phyloP scores from a whole-genome alignment of 2,888 invertebrate genomes.

The Drosophila pseudotakahashii region DNA sequence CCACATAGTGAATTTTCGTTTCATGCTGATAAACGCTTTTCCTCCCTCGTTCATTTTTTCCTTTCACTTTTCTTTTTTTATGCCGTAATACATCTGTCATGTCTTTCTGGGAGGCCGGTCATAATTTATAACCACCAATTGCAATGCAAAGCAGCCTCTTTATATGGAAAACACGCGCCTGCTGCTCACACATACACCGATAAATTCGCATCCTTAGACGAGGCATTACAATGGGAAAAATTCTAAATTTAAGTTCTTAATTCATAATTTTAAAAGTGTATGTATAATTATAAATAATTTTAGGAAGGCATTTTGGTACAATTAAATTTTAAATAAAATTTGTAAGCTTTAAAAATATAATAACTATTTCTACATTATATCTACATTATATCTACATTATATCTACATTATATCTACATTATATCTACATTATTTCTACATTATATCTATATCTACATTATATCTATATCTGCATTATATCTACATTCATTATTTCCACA shows the following conservation, averaged over 20 bases:
- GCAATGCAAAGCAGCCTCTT: slow-evolving; percentile 70
- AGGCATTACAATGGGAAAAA: slow-evolving; percentile 2
- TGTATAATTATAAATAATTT: too few species aligned
- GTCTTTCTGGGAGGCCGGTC: slow-evolving; percentile 16
- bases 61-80: background rate
- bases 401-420: too few species aligned
- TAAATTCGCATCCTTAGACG: slow-evolving; percentile 9
- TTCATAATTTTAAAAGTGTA: background rate
- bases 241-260: too few species aligned
- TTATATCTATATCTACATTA: too few species aligned
- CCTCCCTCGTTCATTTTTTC: slow-evolving; percentile 1
- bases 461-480: too few species aligned
- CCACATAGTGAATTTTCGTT: slow-evolving; percentile 2
- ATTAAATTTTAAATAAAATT: background rate
- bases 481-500: too few species aligned
- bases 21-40: slow-evolving; percentile 24
- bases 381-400: too few species aligned
- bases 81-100: slow-evolving; percentile 50
- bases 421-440: too few species aligned
- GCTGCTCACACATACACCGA: slow-evolving; percentile 18
- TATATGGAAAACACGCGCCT: slow-evolving; percentile 69
- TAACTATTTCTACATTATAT: too few species aligned
- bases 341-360: background rate
- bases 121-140: slow-evolving; percentile 64
- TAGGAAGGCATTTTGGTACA: too few species aligned